These are phyloP conservation scores for Pteria penguin DNA, from an alignment of 2,888 invertebrate genomes.

Conservation along the genomic window DNA sequence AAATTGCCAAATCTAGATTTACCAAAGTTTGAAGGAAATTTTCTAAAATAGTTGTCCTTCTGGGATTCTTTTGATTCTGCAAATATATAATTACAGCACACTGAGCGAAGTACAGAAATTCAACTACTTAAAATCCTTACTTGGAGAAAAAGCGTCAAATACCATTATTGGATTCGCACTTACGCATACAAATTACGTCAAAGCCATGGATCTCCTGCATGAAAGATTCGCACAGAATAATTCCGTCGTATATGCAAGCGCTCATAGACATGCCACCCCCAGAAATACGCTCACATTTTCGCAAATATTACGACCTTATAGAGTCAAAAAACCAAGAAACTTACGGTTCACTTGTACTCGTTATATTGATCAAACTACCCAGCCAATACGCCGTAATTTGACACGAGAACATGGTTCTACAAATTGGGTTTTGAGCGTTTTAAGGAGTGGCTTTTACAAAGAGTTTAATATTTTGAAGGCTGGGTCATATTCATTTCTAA, in stretches of 20 bases:
- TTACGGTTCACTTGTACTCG: no score
- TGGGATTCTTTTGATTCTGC: constrained; percentile 42
- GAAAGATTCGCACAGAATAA: constrained; percentile 25
- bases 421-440: no score
- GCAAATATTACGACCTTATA: no score
- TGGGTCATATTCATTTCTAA: no score
- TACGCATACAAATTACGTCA: constrained; percentile 29
- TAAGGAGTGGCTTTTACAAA: no score
- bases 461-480: no score
- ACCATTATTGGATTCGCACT: constrained; percentile 40
- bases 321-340: no score
- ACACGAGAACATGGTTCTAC: no score
- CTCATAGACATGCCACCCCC: constrained; percentile 20
- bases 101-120: constrained; percentile 42
- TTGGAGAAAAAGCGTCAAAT: constrained; percentile 21
- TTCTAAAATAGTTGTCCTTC: constrained; percentile 40
- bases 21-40: no score
- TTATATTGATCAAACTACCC: no score
- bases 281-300: constrained; percentile 5
- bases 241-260: constrained; percentile 24
- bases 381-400: no score
- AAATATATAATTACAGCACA: constrained; percentile 22
- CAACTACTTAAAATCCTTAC: constrained; percentile 31
- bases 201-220: constrained; percentile 12
- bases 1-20: constrained; percentile 14